Percentiles rank a stretch among this genome's conserved stretches.
Evolutionary conservation across 1,140 invertebrate genomes (phyloP).

Genomic region (Campodea augens): DNA sequence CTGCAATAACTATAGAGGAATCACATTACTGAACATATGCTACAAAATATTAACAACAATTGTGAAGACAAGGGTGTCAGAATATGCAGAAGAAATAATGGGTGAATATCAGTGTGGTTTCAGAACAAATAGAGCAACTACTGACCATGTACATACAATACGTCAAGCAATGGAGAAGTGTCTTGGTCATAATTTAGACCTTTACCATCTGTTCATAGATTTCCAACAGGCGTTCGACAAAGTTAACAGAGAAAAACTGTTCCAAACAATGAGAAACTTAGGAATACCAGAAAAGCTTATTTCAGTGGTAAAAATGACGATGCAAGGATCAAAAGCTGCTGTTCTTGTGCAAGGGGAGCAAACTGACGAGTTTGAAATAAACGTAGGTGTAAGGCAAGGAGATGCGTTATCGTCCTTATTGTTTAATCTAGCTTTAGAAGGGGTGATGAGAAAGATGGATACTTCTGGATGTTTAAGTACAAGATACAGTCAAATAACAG

Average conservation of each 20-base stretch:
- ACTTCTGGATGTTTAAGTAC: not conserved
- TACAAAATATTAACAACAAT: constrained; percentile 11
- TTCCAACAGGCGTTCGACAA: constrained; percentile 10
- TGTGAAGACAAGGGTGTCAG: constrained; percentile 2
- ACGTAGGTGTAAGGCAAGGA: constrained; percentile 9
- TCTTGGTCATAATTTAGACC: constrained; percentile 5
- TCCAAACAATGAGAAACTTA: constrained; percentile 6
- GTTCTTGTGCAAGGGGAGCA: constrained; percentile 6
- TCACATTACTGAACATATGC: constrained; percentile 8
- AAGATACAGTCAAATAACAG: not conserved
- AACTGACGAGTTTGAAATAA: constrained; percentile 8
- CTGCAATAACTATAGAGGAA: constrained; percentile 7
- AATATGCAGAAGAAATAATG: constrained; percentile 7
- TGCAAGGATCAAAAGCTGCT: constrained; percentile 5
- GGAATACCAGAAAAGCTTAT: constrained; percentile 9
- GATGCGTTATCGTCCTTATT: constrained; percentile 9
- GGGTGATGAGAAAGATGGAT: constrained; percentile 5
- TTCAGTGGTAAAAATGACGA: constrained; percentile 5
- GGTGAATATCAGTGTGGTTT: constrained; percentile 11
- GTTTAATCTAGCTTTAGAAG: constrained; percentile 7
- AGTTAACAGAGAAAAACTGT: constrained; percentile 5
- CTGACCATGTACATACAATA: constrained; percentile 13
- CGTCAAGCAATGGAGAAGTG: constrained; percentile 11
- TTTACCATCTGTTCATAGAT: constrained; percentile 6
- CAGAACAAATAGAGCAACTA: constrained; percentile 6